These are phyloP conservation scores for Seladonia tumulorum DNA, from an alignment of 2,888 invertebrate species.

Conservation along the genomic window DNA sequence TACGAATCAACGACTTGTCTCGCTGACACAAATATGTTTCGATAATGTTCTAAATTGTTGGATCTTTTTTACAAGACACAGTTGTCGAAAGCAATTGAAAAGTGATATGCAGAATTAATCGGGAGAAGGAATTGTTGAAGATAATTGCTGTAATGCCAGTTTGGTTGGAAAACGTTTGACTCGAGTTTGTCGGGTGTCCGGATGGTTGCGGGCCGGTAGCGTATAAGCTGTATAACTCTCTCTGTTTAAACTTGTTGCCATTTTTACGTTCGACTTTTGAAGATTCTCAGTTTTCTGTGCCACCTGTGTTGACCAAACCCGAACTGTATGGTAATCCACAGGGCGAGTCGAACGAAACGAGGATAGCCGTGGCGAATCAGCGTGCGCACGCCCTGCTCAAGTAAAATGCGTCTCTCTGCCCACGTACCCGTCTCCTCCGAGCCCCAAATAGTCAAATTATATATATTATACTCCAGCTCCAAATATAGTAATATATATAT, in stretches of 20 bases:
- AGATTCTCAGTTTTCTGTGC: slow-evolving; percentile 35
- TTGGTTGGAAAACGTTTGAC: not conserved
- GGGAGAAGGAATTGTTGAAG: not conserved
- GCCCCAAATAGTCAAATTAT: slow-evolving; percentile 43
- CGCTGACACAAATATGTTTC: not conserved
- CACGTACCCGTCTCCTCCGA: slow-evolving; percentile 69
- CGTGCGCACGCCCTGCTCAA: slow-evolving; percentile 98
- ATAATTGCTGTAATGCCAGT: not conserved
- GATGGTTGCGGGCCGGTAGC: not conserved
- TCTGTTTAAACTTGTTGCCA: slow-evolving; percentile 7
- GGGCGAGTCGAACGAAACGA: slow-evolving; percentile 97
- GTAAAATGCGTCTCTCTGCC: slow-evolving; percentile 85
- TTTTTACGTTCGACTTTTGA: slow-evolving; percentile 26
- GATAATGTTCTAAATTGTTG: not conserved
- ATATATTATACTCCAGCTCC: slow-evolving; percentile 13
- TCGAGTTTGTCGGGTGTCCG: slow-evolving; percentile 6
- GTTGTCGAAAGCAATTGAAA: not conserved
- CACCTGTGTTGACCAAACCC: slow-evolving; percentile 62
- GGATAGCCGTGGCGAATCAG: slow-evolving; percentile 98
- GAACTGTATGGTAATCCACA: slow-evolving; percentile 81
- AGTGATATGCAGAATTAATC: not conserved
- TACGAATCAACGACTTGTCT: not conserved
- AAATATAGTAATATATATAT: slow-evolving; percentile 22
- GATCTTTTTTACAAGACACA: not conserved
- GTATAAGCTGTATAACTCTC: not conserved